Conservation (phyloP, 2,113 vertebrate genomes). For the Menidia beryllina region DNA sequence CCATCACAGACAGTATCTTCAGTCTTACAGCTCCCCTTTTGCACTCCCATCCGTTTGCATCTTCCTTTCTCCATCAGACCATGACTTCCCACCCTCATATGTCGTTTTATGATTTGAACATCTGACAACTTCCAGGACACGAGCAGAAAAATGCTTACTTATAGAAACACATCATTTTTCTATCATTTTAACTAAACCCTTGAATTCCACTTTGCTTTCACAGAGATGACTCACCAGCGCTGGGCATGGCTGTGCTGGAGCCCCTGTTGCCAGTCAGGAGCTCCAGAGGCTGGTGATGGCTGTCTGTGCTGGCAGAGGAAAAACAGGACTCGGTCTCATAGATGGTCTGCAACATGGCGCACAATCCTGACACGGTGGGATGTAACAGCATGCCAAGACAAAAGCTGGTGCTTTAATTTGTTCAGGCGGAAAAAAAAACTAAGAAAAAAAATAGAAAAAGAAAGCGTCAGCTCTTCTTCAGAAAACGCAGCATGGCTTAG, state of each 20-base stretch:
- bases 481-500: constrained; percentile 26
- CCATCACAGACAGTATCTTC: neutral
- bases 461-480: constrained; percentile 28
- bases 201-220: constrained; percentile 22
- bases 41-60: neutral
- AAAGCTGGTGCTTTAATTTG: constrained; percentile 38
- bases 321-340: constrained; percentile 79
- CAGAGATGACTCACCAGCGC: constrained; percentile 75
- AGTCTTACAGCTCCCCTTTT: neutral
- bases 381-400: constrained; percentile 74
- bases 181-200: constrained; percentile 3
- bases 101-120: neutral
- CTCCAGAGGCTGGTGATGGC: constrained; percentile 73
- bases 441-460: too few relatives aligned
- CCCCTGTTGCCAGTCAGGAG: constrained; percentile 71
- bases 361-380: constrained; percentile 76
- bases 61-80: neutral
- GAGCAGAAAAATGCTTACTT: neutral
- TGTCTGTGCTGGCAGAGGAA: constrained; percentile 64
- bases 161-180: neutral
- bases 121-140: neutral
- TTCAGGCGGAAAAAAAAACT: constrained; percentile 1
- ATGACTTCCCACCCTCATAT: neutral
- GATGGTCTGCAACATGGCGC: constrained; percentile 80
- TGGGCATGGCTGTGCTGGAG: constrained; percentile 72